phyloP scores from a whole-genome alignment of 2,888 invertebrate species.

The Temnothorax ravouxi region DNA sequence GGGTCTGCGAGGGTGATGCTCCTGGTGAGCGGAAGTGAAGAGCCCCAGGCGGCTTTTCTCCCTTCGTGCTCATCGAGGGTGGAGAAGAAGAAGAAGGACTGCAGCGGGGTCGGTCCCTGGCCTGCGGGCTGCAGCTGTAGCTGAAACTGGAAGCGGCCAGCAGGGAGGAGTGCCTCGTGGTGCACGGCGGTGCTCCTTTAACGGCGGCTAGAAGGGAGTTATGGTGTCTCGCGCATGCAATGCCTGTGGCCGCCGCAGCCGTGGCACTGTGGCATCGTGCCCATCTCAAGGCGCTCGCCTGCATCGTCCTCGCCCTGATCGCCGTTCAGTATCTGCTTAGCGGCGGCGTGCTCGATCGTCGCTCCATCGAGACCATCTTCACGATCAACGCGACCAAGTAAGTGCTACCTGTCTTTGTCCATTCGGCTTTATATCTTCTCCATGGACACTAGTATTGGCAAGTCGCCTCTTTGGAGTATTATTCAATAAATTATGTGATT shows the following conservation, averaged over 20 bases:
- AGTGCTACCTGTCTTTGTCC: conserved; percentile 36
- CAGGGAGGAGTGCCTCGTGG: conserved; percentile 66
- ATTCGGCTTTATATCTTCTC: neutral
- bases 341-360: conserved; percentile 88
- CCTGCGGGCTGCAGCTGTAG: conserved; percentile 8
- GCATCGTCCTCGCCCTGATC: conserved; percentile 89
- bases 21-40: conserved; percentile 62
- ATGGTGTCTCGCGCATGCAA: conserved; percentile 85
- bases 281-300: conserved; percentile 88
- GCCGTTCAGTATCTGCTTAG: conserved; percentile 91
- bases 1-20: conserved; percentile 65
- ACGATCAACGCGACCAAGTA: conserved; percentile 84
- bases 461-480: neutral
- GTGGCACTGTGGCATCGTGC: conserved; percentile 87
- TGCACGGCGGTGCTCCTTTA: conserved; percentile 75
- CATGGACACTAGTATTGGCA: neutral
- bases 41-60: conserved; percentile 61
- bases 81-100: neutral
- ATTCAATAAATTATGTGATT: neutral
- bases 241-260: conserved; percentile 85
- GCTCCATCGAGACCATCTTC: conserved; percentile 84
- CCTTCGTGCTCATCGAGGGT: conserved; percentile 25
- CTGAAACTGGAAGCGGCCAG: conserved; percentile 54
- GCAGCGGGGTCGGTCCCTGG: conserved; percentile 12
- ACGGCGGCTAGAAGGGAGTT: conserved; percentile 82